Evolutionary conservation across 2,888 invertebrate genomes (phyloP).

Genomic region (Cybosia mesomella): DNA sequence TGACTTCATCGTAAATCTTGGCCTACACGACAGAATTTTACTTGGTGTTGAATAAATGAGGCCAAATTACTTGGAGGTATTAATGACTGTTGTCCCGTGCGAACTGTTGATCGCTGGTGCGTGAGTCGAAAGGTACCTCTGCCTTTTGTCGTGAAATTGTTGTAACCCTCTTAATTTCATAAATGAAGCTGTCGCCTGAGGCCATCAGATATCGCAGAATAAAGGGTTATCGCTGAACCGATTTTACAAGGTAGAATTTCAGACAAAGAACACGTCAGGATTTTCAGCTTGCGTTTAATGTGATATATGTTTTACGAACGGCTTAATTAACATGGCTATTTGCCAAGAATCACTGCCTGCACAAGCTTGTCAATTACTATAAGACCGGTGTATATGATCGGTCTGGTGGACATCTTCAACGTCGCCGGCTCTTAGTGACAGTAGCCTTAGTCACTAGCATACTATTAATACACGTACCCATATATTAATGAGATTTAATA

Average conservation of each 20-base stretch:
- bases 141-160: constrained; percentile 46
- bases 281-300: constrained; percentile 38
- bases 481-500: background rate
- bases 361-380: constrained; percentile 38
- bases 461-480: background rate
- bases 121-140: constrained; percentile 39
- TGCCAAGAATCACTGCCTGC: constrained; percentile 39
- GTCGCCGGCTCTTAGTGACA: background rate
- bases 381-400: constrained; percentile 35
- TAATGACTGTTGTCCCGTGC: constrained; percentile 68
- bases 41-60: constrained; percentile 83
- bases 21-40: constrained; percentile 83
- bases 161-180: constrained; percentile 48
- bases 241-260: constrained; percentile 42
- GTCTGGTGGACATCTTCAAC: constrained; percentile 11
- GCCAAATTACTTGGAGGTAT: constrained; percentile 73
- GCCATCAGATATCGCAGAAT: constrained; percentile 48
- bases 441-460: background rate
- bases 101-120: constrained; percentile 47
- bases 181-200: constrained; percentile 44
- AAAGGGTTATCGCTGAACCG: constrained; percentile 43
- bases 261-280: constrained; percentile 43
- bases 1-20: constrained; percentile 86
- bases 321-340: constrained; percentile 47
- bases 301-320: constrained; percentile 42